phyloP scores from a whole-genome alignment of 2,888 invertebrate species.

The Halictus ligatus region DNA sequence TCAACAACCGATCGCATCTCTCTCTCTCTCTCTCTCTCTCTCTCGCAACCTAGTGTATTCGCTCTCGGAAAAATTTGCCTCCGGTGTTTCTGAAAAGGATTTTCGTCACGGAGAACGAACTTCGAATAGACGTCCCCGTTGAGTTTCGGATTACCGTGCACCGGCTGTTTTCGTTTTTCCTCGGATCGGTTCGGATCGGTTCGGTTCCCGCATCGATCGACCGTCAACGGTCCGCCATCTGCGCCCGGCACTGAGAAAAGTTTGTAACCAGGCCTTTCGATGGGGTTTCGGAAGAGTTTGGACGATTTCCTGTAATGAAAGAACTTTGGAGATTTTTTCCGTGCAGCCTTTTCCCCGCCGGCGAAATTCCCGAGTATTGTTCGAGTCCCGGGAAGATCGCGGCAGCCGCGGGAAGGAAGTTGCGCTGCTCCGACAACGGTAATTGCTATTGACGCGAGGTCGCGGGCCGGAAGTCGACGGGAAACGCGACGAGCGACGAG shows the following conservation, averaged over 20 bases:
- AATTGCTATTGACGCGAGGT: neutral
- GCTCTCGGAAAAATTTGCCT: neutral
- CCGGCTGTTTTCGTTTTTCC: neutral
- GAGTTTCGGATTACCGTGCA: neutral
- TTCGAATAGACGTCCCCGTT: neutral
- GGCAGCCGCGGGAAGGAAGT: neutral
- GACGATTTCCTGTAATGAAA: constrained; percentile 27
- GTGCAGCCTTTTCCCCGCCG: neutral
- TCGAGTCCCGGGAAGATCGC: neutral
- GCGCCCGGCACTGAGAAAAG: neutral
- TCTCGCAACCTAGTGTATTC: too few species aligned
- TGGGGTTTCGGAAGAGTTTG: neutral
- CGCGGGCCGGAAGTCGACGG: neutral
- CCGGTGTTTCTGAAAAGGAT: neutral
- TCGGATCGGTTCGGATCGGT: neutral
- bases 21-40: too few species aligned
- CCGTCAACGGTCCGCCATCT: constrained; percentile 1
- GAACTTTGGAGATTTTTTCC: constrained; percentile 37
- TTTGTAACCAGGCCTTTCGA: neutral
- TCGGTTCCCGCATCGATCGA: constrained; percentile 21
- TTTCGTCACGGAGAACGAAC: neutral
- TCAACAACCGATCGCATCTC: too few species aligned
- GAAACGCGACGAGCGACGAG: neutral
- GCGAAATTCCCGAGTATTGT: neutral
- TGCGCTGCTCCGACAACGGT: neutral